Evolutionary conservation across 2,888 invertebrate genomes (phyloP), one percentile per base, ranked within the genome.

Genomic region (Dicycla oo): DNA sequence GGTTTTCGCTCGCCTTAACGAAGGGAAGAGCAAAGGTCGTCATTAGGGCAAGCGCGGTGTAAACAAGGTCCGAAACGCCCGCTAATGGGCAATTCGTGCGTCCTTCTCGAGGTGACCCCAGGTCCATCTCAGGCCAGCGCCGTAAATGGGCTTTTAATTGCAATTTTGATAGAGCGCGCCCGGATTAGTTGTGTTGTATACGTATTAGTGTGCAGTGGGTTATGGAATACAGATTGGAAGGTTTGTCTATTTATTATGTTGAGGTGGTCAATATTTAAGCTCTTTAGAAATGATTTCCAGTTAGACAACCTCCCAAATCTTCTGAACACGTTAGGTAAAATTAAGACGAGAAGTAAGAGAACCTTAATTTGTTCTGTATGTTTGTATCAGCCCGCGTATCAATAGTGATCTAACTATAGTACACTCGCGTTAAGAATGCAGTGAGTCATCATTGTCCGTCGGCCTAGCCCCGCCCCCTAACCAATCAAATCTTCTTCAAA

Each of bases 11-110:
- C 94, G 95, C 95, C 95, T 95, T 96, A 96, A 96, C 96, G 96
- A 96, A 96, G 96, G 96, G 96, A 96, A 95, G 94, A 93, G 95
- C 94, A 96, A 95, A 96, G 96, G 96, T 96, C 96, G 96, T 96
- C 96, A 96, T 96, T 96, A 96, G 96, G 96, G 94, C 96, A 95
- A 96, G 94, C 95, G 95, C 91, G 95, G 96, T 95, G 96, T 96
- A 95, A 96, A 96, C 95, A 96, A 95, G 95, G 94, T 94, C 94
- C 95, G 94, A 95, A 95, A 93, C 93, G 94, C 94, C 95, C 95
- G 94, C 95, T 96, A 96, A 96, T 96, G 95, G 96, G 94, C 95
- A 96, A 96, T 96, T 94, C 96, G 95, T 91, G 94, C 93, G 94
- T 92, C 94, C 95, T 94, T 91, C 93, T 93, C 92, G 93, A 94